Base-by-base conservation (phyloP, 2,797 vertebrate species). In the Trachurus trachurus region DNA sequence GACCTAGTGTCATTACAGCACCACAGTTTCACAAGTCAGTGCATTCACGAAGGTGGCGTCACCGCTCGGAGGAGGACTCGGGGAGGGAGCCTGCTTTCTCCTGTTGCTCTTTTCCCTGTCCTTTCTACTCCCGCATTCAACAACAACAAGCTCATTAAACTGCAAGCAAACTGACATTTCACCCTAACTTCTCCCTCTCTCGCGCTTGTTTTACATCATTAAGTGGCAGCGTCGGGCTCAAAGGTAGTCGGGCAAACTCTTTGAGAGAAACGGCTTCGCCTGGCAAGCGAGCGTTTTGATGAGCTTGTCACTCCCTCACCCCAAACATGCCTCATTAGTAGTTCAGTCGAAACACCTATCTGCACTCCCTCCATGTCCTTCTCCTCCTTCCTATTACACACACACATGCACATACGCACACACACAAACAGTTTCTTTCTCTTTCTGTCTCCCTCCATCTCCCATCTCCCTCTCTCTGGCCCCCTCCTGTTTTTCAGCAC, bases 291-390 rank as follows among this genome's bases (percentile, higher is more conserved):
- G 93, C 93, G 93, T 97, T 94, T 97, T 98, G 97, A 98, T 96
- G 96, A 96, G 95, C 94, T 94, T 96, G 96, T 97, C 97, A 97
- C 95, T 96, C 93, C 93, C 93, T 96, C 96, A 96, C 96, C 96
- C 96, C 94, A 97, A 97, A 98, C 96, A 97, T 95, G 96, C 95
- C 96, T 99, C 97, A 98, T 98, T 99, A 98, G 96, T 95, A 96
- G 94, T 95, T 94, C 93, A 93, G 92, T 96, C 90, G 92, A 95
- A 96, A 96, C 94, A 96, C 96, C 96, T 97, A 95, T 94, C 91
- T 94, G 83, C 95, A 93, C 88, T 94, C 92, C 87, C 86, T 19
- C 22, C 44, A 29, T 50, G 53, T 34, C 69, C 22, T 54, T 44
- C 65, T 57, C 70, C 71, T 56, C 49, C 60, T 52, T 54, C 61